Evolutionary conservation across 2,888 invertebrate species (phyloP), one percentile per base, ranked within the genome.

Genomic region (Colletes collaris): DNA sequence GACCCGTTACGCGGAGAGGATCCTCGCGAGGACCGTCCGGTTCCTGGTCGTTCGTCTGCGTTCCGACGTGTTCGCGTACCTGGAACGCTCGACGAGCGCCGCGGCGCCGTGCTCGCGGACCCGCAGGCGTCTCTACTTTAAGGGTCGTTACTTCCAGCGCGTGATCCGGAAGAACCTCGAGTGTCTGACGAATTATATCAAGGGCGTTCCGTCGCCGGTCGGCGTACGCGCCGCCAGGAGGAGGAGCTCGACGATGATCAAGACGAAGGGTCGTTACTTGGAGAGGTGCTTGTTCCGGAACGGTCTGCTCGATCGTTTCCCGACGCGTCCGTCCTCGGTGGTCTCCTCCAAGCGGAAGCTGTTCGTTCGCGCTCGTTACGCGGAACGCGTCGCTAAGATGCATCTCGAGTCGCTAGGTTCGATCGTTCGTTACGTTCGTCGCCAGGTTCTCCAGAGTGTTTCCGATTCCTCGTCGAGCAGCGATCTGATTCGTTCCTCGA

Each of bases 321-420:
- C 40, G 0, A 6, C 40, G 40, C 16, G 40, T 53, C 6, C 27
- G 27, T 27, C 27, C 27, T 27, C 27, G 5, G 60, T 44, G 0
- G 13, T 58, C 5, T 50, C 75, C 0, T 69, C 83, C 16, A 83
- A 76, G 16, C 52, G 65, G 8, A 79, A 35, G 63, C 73, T 55
- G 4, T 73, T 60, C 35, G 65, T 53, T 10, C 74, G 84, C 0
- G 75, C 86, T 2, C 88, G 68, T 44, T 89, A 89, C 70, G 80
- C 81, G 55, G 87, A 86, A 59, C 80, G 86, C 0, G 66, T 87
- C n/a, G 56, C 88, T 2, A 63, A 53, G 11, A 75, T 70, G 11
- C 83, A 86, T 56, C 35, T 86, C 49, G 69, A 82, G 4, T 71
- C 81, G 2, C 55, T 88, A 2, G 69, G 76, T 3, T n/a, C 63